A percentile compares a stretch with the other conserved stretches of the same genome.
Evolutionary conservation across 2,113 vertebrate genomes (phyloP).

Genomic region (Aegotheles bennettii): DNA sequence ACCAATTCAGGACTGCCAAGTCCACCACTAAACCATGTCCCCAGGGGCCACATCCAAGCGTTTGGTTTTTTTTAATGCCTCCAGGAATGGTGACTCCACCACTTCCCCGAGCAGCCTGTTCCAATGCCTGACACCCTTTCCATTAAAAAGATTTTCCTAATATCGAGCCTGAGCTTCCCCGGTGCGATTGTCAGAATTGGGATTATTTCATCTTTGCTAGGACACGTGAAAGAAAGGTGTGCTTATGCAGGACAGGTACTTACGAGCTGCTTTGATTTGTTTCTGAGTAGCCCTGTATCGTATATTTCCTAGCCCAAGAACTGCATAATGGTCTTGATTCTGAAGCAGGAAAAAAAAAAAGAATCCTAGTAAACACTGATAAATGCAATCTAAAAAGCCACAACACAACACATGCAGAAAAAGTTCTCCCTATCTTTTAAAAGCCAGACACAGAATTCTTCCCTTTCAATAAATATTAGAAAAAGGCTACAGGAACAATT

Average conservation of each 20-base stretch:
- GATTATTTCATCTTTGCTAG: background rate
- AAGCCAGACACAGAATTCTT: background rate
- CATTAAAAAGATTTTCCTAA: too few species aligned
- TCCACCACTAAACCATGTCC: too few species aligned
- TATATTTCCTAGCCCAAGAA: slow-evolving; percentile 87
- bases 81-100: too few species aligned
- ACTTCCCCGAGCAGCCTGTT: too few species aligned
- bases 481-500: background rate
- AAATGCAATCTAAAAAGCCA: background rate
- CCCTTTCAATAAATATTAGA: background rate
- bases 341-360: slow-evolving; percentile 56
- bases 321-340: slow-evolving; percentile 98
- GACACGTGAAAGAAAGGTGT: background rate
- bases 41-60: too few species aligned
- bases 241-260: slow-evolving; percentile 67
- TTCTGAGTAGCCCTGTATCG: slow-evolving; percentile 95
- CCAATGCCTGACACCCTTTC: too few species aligned
- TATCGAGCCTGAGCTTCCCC: too few species aligned
- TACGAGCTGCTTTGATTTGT: slow-evolving; percentile 98
- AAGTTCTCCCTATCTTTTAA: background rate
- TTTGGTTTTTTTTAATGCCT: too few species aligned
- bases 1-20: too few species aligned
- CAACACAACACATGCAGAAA: background rate
- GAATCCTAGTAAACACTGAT: background rate
- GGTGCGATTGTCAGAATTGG: background rate